Conservation (phyloP, 2,888 invertebrate species). For the Acleris holmiana region DNA sequence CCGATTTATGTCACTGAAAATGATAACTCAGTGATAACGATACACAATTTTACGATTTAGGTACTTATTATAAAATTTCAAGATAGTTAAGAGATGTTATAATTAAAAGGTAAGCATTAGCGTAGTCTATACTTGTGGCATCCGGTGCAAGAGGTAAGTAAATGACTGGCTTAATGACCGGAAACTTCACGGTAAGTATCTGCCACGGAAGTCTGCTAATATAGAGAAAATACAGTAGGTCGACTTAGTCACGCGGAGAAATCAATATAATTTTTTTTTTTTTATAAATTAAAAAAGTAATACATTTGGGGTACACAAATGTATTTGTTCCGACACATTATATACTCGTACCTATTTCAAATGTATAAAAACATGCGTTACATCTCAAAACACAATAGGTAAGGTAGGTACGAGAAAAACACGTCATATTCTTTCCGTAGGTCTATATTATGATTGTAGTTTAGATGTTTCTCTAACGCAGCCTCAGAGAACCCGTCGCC, state of each 20-base stretch:
- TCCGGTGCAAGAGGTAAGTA: conserved; percentile 17
- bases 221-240: conserved; percentile 22
- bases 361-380: too few relatives aligned
- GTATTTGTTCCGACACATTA: too few relatives aligned
- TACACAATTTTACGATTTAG: conserved; percentile 6
- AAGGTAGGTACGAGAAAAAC: too few relatives aligned
- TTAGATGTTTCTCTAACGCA: too few relatives aligned
- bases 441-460: too few relatives aligned
- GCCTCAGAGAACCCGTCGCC: too few relatives aligned
- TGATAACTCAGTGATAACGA: conserved; percentile 2
- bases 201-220: conserved; percentile 18
- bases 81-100: not conserved
- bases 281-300: too few relatives aligned
- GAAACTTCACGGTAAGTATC: conserved; percentile 35
- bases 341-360: too few relatives aligned
- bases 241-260: not conserved
- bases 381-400: too few relatives aligned
- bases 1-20: not conserved
- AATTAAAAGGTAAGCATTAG: conserved; percentile 9
- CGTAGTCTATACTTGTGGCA: not conserved
- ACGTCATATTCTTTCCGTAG: too few relatives aligned
- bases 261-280: not conserved
- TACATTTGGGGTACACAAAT: too few relatives aligned
- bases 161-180: conserved; percentile 34
- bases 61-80: not conserved